Base-by-base conservation (phyloP, 2,113 vertebrate genomes). In the Protomyctophum bolini region DNA sequence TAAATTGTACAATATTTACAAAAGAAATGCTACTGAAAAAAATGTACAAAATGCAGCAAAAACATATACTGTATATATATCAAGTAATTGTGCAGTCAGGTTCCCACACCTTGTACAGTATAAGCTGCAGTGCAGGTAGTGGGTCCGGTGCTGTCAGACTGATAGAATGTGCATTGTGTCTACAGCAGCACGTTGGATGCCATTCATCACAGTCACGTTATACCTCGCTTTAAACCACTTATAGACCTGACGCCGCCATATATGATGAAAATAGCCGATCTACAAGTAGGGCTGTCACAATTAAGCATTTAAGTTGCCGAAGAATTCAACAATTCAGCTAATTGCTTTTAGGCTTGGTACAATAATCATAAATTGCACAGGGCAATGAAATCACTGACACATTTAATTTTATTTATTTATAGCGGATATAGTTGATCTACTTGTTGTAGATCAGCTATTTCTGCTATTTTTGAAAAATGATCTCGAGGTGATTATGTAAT, bases 41-140 rank as follows among this genome's bases (percentile, higher is more conserved):
- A 85, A 86, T 89, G 83, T 92, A 92, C 89, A 93, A 90, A 90
- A 91, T 82, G 89, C 90, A 91, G 87, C 88, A 91, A 92, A 90
- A 78, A 79, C 88, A 41, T 41, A 41, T 41, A 41, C 33, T 41
- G 33, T 41, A 41, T 41, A 41, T 65, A 86, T 84, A 83, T 88
- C 86, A 92, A 90, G 85, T 91, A 21, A 87, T 91, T 88, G 86
- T 91, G 87, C 82, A 73, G 78, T 58, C 54, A 8, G 47, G 85
- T 77, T 60, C 49, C 73, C 60, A 46, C 48, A 56, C 59, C 57
- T 10, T 67, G 73, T 46, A 41, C 68, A 49, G n/a, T 33, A 41
- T 70, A 49, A 80, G 73, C 82, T 58, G 75, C 65, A 70, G 79
- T 41, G 77, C 74, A 65, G 21, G 12, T 51, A 41, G 29, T 66